Percentiles rank a stretch among this genome's conserved stretches.
These are phyloP conservation scores for Tinea pellionella DNA, from an alignment of 2,888 invertebrate species.

Conservation along the genomic window DNA sequence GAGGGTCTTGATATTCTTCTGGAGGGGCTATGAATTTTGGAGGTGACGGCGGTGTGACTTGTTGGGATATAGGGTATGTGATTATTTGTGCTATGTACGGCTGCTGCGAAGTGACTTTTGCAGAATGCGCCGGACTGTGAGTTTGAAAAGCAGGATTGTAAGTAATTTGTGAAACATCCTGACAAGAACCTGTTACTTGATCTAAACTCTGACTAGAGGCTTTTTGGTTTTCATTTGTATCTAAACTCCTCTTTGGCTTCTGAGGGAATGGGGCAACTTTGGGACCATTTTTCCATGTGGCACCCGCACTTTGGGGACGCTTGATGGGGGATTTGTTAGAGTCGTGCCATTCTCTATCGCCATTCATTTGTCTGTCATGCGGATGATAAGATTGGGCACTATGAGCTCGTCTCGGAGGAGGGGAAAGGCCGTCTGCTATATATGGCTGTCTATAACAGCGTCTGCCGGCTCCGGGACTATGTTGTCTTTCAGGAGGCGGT, in stretches of 20 bases:
- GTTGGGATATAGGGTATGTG: slow-evolving; percentile 59
- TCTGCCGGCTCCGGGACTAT: slow-evolving; percentile 41
- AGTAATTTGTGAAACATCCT: slow-evolving; percentile 57
- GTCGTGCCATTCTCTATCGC: slow-evolving; percentile 45
- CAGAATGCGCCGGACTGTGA: slow-evolving; percentile 58
- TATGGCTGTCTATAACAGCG: slow-evolving; percentile 48
- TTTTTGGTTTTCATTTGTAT: slow-evolving; percentile 42
- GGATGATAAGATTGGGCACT: slow-evolving; percentile 46
- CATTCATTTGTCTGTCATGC: slow-evolving; percentile 44
- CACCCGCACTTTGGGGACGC: slow-evolving; percentile 54
- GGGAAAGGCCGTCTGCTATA: slow-evolving; percentile 51
- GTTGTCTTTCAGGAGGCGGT: slow-evolving; percentile 44
- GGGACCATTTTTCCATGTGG: slow-evolving; percentile 55
- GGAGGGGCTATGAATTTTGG: slow-evolving; percentile 60
- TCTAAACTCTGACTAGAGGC: slow-evolving; percentile 31
- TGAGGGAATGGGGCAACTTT: slow-evolving; percentile 55
- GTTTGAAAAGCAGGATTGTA: slow-evolving; percentile 67
- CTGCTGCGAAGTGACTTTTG: slow-evolving; percentile 39
- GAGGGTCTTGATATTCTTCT: slow-evolving; percentile 61
- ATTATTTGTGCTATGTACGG: slow-evolving; percentile 63
- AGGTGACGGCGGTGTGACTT: slow-evolving; percentile 54
- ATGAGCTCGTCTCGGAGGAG: slow-evolving; percentile 47
- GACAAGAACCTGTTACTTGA: slow-evolving; percentile 29
- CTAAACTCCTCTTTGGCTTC: slow-evolving; percentile 44
- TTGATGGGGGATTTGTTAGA: slow-evolving; percentile 53